Evolutionary conservation across 2,888 invertebrate species (phyloP).

Genomic region (Erpobdella octoculata): DNA sequence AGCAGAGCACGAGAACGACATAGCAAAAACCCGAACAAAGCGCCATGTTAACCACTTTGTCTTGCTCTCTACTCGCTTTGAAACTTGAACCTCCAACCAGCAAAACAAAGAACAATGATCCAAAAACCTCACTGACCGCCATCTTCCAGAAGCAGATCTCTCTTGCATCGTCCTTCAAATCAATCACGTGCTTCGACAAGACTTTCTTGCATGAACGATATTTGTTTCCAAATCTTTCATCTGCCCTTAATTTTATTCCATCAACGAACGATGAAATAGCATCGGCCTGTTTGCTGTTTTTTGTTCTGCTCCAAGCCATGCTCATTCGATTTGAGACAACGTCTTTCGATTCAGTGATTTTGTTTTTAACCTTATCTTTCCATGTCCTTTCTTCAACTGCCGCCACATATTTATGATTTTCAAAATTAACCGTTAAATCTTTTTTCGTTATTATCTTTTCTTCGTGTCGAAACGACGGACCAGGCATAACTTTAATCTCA

Average conservation of each 20-base stretch:
- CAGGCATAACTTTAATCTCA: too few relatives aligned
- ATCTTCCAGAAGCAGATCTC: background rate
- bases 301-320: background rate
- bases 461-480: too few relatives aligned
- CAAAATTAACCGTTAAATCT: too few relatives aligned
- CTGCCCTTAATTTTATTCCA: too few relatives aligned
- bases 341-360: background rate
- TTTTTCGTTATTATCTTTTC: too few relatives aligned
- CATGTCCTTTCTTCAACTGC: too few relatives aligned
- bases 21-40: constrained; percentile 6
- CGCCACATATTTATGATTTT: too few relatives aligned
- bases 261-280: too few relatives aligned
- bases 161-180: background rate
- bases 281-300: background rate
- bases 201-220: too few relatives aligned
- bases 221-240: too few relatives aligned
- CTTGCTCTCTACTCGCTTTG: too few relatives aligned
- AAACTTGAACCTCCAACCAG: background rate
- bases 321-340: background rate
- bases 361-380: background rate
- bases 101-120: background rate
- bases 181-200: background rate
- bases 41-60: background rate
- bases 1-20: background rate
- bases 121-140: background rate